Conservation (phyloP, 2,797 vertebrate species). For the Enteromius anoplus region DNA sequence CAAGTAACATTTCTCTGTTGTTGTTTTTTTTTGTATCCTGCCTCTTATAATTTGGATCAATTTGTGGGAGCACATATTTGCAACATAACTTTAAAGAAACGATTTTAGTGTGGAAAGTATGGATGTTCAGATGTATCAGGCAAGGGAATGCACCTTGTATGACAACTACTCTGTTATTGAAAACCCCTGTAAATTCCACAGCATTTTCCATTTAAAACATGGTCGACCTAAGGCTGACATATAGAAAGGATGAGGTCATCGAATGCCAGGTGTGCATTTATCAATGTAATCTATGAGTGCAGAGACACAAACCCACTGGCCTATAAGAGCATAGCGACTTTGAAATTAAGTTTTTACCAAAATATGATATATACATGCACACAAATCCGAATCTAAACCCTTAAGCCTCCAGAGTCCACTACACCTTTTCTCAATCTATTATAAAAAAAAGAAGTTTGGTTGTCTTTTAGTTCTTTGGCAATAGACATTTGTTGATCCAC, state of each 20-base stretch:
- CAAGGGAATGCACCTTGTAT: neutral
- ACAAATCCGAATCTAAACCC: slow-evolving; percentile 15
- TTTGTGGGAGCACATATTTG: neutral
- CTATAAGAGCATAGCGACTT: neutral
- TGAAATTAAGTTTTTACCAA: slow-evolving; percentile 29
- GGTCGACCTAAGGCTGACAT: slow-evolving; percentile 23
- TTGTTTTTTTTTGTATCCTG: neutral
- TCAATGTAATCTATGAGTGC: slow-evolving; percentile 40
- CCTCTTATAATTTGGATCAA: neutral
- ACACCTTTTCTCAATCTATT: slow-evolving; percentile 1
- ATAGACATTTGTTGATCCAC: slow-evolving; percentile 34
- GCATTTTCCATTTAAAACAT: slow-evolving; percentile 11
- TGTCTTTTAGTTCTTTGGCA: slow-evolving; percentile 1
- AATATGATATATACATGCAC: neutral
- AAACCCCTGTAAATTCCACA: slow-evolving; percentile 28
- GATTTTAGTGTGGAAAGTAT: neutral
- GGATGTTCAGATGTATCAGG: neutral
- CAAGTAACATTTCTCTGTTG: no score
- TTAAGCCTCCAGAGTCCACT: neutral
- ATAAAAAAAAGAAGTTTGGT: slow-evolving; percentile 2
- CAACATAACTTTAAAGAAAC: neutral
- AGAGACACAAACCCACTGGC: slow-evolving; percentile 14
- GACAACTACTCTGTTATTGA: neutral
- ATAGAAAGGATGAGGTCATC: slow-evolving; percentile 34
- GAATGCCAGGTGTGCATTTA: slow-evolving; percentile 37